Evolutionary conservation across 2,888 invertebrate genomes (phyloP).

Genomic region (Polyommatus icarus): DNA sequence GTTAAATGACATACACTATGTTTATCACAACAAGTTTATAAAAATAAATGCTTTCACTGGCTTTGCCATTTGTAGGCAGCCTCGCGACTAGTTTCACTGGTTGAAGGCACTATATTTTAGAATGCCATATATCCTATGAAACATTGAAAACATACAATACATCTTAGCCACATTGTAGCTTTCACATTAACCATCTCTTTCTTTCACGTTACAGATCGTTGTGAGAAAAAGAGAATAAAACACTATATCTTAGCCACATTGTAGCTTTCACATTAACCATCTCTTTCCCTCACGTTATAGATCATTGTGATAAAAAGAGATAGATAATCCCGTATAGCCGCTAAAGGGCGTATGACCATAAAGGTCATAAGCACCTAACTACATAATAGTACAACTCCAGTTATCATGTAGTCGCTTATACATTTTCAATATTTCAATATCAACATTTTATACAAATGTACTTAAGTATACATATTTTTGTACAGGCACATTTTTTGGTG

Average conservation of each 20-base stretch:
- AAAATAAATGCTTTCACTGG: constrained; percentile 78
- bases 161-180: not conserved
- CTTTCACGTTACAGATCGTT: not conserved
- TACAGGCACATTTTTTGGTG: constrained; percentile 41
- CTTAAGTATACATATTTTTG: constrained; percentile 29
- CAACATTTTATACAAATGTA: constrained; percentile 8
- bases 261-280: not conserved
- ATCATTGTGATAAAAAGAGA: not conserved
- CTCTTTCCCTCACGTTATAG: not conserved
- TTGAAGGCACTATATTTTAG: constrained; percentile 67
- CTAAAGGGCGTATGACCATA: not conserved
- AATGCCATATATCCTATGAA: constrained; percentile 34
- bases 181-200: not conserved
- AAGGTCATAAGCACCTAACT: not conserved
- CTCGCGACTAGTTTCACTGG: constrained; percentile 76
- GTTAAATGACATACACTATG: constrained; percentile 47
- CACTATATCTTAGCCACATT: not conserved
- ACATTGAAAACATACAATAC: constrained; percentile 36
- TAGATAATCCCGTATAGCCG: not conserved
- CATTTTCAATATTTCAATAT: constrained; percentile 24
- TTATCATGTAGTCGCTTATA: constrained; percentile 47
- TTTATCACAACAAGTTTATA: constrained; percentile 64
- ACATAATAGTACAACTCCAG: constrained; percentile 61
- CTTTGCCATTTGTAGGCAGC: constrained; percentile 52
- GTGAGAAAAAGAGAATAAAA: not conserved